Conservation (phyloP, 2,888 invertebrate genomes). For the Amitus sp. region DNA sequence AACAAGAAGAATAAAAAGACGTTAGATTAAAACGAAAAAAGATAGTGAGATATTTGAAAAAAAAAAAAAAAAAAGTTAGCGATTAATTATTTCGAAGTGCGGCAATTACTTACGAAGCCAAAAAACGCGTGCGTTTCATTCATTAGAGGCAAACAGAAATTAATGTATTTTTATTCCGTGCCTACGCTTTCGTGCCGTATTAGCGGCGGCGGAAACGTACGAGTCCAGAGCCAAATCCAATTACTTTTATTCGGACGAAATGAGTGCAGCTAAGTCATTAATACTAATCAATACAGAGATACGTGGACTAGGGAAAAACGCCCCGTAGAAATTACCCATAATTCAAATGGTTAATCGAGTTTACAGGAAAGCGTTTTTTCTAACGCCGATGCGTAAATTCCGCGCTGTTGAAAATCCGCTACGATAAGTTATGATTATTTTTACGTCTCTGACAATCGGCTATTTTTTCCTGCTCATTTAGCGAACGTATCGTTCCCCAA, state of each 20-base stretch:
- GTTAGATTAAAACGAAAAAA: not conserved
- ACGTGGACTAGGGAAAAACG: constrained; percentile 37
- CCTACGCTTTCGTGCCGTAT: constrained; percentile 41
- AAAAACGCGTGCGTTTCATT: constrained; percentile 58
- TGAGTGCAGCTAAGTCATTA: constrained; percentile 67
- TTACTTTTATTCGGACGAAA: constrained; percentile 67
- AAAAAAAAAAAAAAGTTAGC: constrained; percentile 51
- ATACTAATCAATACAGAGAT: constrained; percentile 65
- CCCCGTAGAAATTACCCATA: constrained; percentile 63
- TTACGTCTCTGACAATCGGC: constrained; percentile 55
- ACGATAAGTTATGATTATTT: constrained; percentile 66
- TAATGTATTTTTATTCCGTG: constrained; percentile 65
- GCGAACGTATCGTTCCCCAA: constrained; percentile 14
- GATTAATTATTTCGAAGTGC: constrained; percentile 61
- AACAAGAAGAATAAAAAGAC: not conserved
- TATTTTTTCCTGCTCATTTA: constrained; percentile 23
- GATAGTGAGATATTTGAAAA: constrained; percentile 12
- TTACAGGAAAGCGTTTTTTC: constrained; percentile 64
- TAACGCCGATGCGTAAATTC: constrained; percentile 38
- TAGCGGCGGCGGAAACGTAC: constrained; percentile 40
- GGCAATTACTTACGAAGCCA: constrained; percentile 63
- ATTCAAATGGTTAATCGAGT: constrained; percentile 65
- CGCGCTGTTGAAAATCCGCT: constrained; percentile 60
- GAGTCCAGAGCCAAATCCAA: constrained; percentile 65
- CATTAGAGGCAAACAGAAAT: constrained; percentile 66